Evolutionary conservation across 2,888 invertebrate species (phyloP), one percentile per base, ranked within the genome.

Genomic region (Ophion ellenae): DNA sequence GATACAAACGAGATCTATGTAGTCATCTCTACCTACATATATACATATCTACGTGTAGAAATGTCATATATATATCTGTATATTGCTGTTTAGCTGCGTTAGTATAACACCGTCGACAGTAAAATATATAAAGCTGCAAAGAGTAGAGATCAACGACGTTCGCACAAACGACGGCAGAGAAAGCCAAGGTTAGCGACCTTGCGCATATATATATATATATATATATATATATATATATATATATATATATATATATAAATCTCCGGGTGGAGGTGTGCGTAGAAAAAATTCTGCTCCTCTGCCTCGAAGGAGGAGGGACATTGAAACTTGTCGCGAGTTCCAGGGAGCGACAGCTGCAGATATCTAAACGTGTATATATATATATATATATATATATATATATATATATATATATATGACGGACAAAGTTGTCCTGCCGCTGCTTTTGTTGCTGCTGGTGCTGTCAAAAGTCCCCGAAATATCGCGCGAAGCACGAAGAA

Each of bases 141-240:
- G 87, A 84, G 81, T 85, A 87, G 76, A 79, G 80, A 86, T 66
- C 73, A 80, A 69, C 70, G 57, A 85, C 53, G 78, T 77, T 76
- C 36, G 61, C 83, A 70, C 57, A 47, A 67, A 73, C 81, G 81
- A 77, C 64, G 81, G 83, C 67, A 80, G 87, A 88, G 88, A 88
- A 88, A 88, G 88, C 85, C 87, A 87, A 88, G 87, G 82, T 88
- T 79, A 81, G 66, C 85, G 87, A 88, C 86, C 87, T 83, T 86
- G 83, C 80, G 75, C 66, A 80, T 78, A 67, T 59, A 59, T 70
- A 36, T 53, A 10, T 45, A 67, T 67, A 9, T 32, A 59, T 67
- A 81, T 61, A 45, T 59, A n/a, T n/a, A n/a, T n/a, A n/a, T n/a
- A n/a, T n/a, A n/a, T n/a, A n/a, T n/a, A n/a, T n/a, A 67, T 59